A percentile compares a stretch with the other conserved stretches of the same genome.
phyloP scores from a whole-genome alignment of 2,113 vertebrate genomes.

The Regulus satrapa region DNA sequence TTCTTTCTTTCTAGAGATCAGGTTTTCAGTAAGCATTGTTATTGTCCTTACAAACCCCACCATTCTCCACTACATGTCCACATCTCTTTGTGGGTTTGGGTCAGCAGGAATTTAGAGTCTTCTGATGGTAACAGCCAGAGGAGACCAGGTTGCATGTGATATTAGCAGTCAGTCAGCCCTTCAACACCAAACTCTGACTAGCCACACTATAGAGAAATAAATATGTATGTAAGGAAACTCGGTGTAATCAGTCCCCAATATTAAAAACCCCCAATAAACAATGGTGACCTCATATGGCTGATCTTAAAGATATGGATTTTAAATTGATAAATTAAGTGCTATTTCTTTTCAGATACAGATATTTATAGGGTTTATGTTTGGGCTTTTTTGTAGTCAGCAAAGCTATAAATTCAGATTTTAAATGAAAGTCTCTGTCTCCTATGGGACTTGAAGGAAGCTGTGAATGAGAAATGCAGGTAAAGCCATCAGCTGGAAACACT shows the following conservation, averaged over 20 bases:
- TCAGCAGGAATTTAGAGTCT: not conserved
- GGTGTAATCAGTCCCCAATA: not conserved
- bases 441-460: not conserved
- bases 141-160: not conserved
- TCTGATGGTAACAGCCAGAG: not conserved
- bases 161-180: not conserved
- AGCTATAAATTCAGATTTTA: not conserved
- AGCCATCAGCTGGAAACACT: not conserved
- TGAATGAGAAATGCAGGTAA: not conserved
- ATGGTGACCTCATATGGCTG: not conserved
- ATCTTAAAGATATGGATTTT: not conserved
- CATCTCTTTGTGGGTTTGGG: rapidly evolving
- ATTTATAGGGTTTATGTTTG: not conserved
- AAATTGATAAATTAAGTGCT: not conserved
- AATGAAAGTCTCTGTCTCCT: not conserved
- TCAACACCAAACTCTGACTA: not conserved
- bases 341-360: not conserved
- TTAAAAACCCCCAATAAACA: not conserved
- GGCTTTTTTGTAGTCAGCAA: not conserved
- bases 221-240: not conserved
- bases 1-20: not conserved
- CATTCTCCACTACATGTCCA: no score
- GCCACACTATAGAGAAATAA: not conserved
- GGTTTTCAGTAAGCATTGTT: not conserved
- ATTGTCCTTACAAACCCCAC: not conserved